These are phyloP conservation scores for Frieseomelitta varia DNA, from an alignment of 1,140 invertebrate species.

Conservation along the genomic window DNA sequence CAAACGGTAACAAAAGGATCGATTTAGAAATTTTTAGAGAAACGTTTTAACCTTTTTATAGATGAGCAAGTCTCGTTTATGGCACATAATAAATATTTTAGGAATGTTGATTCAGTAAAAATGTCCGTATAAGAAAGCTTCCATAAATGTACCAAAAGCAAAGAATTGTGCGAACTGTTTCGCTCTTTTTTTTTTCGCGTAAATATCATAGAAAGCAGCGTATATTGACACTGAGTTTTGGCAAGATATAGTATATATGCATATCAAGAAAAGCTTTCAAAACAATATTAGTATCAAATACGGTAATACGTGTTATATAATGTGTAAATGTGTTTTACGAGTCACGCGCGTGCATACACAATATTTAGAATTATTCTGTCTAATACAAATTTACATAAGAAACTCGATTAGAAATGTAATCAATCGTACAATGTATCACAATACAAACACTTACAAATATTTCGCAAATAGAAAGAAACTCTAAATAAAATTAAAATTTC, in stretches of 20 bases:
- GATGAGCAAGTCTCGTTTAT: constrained; percentile 52
- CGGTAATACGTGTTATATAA: constrained; percentile 52
- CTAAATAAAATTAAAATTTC: constrained; percentile 17
- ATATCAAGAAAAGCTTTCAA: constrained; percentile 67
- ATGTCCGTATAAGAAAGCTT: constrained; percentile 33
- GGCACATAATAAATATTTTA: constrained; percentile 54
- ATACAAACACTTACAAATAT: constrained; percentile 37
- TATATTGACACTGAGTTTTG: constrained; percentile 66
- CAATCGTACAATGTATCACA: constrained; percentile 45
- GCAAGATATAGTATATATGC: constrained; percentile 53
- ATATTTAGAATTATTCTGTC: constrained; percentile 46
- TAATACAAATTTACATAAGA: constrained; percentile 39
- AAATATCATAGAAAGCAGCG: constrained; percentile 61
- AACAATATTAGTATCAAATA: constrained; percentile 68
- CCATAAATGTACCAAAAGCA: constrained; percentile 53
- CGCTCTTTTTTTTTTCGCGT: constrained; percentile 35
- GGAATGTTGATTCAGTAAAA: constrained; percentile 54
- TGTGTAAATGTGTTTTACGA: constrained; percentile 60
- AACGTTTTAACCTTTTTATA: constrained; percentile 12
- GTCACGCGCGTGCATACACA: constrained; percentile 29
- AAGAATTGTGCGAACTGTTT: constrained; percentile 54
- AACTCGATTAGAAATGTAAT: not conserved
- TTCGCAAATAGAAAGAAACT: constrained; percentile 12
- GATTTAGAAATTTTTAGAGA: constrained; percentile 30
- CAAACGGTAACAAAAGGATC: not conserved